Percentiles rank a stretch among this genome's conserved stretches.
These are phyloP conservation scores for Silvanus unidentatus DNA, from an alignment of 2,888 invertebrate genomes.

Conservation along the genomic window DNA sequence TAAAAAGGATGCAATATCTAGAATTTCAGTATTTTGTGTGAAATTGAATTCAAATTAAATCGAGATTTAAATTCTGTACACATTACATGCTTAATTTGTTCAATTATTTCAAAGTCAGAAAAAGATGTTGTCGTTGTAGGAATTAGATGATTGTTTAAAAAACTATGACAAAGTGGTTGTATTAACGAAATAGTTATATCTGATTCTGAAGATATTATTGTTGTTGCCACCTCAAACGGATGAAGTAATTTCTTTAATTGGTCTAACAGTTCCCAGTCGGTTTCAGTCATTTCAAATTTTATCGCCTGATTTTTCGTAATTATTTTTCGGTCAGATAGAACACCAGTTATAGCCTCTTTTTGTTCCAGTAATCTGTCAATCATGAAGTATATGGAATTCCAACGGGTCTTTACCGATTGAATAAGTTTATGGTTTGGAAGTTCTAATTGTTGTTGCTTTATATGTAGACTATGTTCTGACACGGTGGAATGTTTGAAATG, in stretches of 20 bases:
- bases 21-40: neutral
- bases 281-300: slow-evolving; percentile 8
- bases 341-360: slow-evolving; percentile 14
- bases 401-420: slow-evolving; percentile 25
- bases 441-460: slow-evolving; percentile 10
- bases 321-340: slow-evolving; percentile 11
- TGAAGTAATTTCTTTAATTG: slow-evolving; percentile 9
- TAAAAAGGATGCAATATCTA: slow-evolving; percentile 7
- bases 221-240: slow-evolving; percentile 14
- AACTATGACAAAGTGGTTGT: slow-evolving; percentile 9
- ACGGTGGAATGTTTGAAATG: slow-evolving; percentile 21
- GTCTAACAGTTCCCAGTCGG: slow-evolving; percentile 14
- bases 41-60: neutral
- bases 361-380: slow-evolving; percentile 21
- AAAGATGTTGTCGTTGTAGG: neutral
- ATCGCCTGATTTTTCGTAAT: slow-evolving; percentile 8
- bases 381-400: slow-evolving; percentile 22
- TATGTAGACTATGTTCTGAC: slow-evolving; percentile 15
- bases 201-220: slow-evolving; percentile 12
- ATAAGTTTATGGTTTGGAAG: slow-evolving; percentile 19
- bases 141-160: slow-evolving; percentile 8
- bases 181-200: slow-evolving; percentile 14
- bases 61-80: too few species aligned
- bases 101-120: neutral
- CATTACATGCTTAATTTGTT: neutral